Evolutionary conservation across 2,113 vertebrate species (phyloP).

Genomic region (Saiga tatarica): DNA sequence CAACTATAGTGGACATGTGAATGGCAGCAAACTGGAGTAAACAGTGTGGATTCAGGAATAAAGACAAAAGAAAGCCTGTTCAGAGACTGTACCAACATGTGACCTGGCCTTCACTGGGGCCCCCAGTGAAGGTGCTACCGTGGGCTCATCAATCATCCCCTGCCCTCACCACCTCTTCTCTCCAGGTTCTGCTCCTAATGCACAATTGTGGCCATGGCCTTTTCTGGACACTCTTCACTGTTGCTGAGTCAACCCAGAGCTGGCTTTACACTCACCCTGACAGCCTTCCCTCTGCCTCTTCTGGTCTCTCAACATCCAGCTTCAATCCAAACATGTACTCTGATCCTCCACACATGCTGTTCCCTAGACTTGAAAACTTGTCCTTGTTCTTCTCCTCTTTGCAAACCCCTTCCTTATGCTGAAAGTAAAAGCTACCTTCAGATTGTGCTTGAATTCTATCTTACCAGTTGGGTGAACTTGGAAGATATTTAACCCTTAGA

Average conservation of each 20-base stretch:
- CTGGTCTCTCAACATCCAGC: not conserved
- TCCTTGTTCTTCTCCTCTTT: not conserved
- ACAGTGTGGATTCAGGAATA: not conserved
- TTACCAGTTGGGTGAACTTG: not conserved
- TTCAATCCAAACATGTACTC: not conserved
- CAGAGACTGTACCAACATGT: not conserved
- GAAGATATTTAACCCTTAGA: not conserved
- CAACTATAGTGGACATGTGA: not conserved
- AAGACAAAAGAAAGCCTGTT: not conserved
- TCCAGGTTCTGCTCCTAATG: not conserved
- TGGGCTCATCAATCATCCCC: not conserved
- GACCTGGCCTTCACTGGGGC: not conserved
- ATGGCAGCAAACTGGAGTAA: not conserved
- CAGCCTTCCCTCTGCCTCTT: not conserved
- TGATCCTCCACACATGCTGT: not conserved
- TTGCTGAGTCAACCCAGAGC: not conserved
- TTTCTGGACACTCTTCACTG: not conserved
- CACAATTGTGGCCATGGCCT: not conserved
- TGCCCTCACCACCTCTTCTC: not conserved
- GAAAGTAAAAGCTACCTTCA: not conserved
- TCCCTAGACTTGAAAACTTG: not conserved
- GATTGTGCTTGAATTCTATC: not conserved
- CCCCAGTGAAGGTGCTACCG: rapidly evolving
- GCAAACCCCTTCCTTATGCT: not conserved
- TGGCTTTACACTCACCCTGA: not conserved